Evolutionary conservation across 2,113 vertebrate genomes (phyloP).

Genomic region (Murina feae): DNA sequence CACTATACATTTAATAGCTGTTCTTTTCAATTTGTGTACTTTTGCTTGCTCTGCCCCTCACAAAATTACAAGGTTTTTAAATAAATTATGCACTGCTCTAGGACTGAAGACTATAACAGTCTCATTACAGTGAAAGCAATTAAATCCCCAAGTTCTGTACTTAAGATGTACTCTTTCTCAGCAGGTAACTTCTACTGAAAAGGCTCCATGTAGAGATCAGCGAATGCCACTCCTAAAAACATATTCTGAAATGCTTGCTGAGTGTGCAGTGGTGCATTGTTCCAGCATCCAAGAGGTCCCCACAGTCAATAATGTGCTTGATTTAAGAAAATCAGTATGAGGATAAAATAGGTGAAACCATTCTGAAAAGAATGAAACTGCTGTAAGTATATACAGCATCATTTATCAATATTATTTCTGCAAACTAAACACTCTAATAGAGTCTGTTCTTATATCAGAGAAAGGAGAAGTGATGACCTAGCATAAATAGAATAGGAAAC

Average conservation of each 20-base stretch:
- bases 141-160: not conserved
- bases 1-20: not conserved
- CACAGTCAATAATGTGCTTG: not conserved
- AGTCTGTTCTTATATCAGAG: not conserved
- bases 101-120: not conserved
- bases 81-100: not conserved
- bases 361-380: not conserved
- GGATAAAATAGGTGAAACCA: not conserved
- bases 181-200: not conserved
- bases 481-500: not conserved
- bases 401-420: not conserved
- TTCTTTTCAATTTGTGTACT: not conserved
- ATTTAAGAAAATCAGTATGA: not conserved
- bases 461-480: not conserved
- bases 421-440: not conserved
- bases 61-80: not conserved
- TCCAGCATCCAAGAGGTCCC: not conserved
- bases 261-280: rapidly evolving
- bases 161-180: not conserved
- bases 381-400: too few relatives aligned
- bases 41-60: not conserved
- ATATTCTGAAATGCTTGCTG: not conserved
- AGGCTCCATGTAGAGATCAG: not conserved
- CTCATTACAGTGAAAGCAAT: not conserved
- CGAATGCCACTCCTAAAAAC: not conserved